Conservation (phyloP, 2,797 vertebrate genomes). For the Eutrigla gurnardus region DNA sequence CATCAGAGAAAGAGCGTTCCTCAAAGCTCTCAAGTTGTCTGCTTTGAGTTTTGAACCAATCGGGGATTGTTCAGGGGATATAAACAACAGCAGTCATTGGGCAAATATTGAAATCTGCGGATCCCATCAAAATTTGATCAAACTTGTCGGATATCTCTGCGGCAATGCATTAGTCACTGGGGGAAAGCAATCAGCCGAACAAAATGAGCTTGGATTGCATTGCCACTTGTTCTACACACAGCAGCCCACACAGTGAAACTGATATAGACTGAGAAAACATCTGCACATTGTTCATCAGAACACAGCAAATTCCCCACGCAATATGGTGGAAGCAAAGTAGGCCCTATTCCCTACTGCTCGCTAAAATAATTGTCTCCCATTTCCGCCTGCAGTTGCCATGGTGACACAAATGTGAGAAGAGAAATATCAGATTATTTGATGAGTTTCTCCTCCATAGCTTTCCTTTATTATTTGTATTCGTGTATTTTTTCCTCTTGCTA, state of each 20-base stretch:
- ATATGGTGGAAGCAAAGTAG: conserved; percentile 36
- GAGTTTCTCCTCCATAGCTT: conserved; percentile 19
- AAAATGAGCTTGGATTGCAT: conserved; percentile 40
- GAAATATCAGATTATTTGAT: conserved; percentile 36
- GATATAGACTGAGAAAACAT: conserved; percentile 50
- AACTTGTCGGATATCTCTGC: conserved; percentile 49
- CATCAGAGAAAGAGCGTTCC: conserved; percentile 49
- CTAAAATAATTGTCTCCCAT: conserved; percentile 41
- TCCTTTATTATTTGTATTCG: background rate
- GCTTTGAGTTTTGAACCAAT: conserved; percentile 76
- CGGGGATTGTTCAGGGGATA: conserved; percentile 52
- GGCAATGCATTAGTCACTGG: conserved; percentile 30
- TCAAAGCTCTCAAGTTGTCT: conserved; percentile 34
- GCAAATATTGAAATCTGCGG: conserved; percentile 54
- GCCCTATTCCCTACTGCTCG: conserved; percentile 28
- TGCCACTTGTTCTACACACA: conserved; percentile 40
- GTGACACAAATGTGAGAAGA: conserved; percentile 40
- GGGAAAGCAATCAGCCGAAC: conserved; percentile 51
- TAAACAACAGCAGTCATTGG: conserved; percentile 27
- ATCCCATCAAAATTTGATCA: conserved; percentile 56
- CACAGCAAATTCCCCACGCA: conserved; percentile 48
- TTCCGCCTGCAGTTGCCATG: conserved; percentile 56
- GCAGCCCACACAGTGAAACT: conserved; percentile 40
- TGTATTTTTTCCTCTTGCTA: background rate
- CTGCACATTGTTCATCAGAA: conserved; percentile 43